Conservation (phyloP, 2,113 vertebrate species). For the Seriola rivoliana region DNA sequence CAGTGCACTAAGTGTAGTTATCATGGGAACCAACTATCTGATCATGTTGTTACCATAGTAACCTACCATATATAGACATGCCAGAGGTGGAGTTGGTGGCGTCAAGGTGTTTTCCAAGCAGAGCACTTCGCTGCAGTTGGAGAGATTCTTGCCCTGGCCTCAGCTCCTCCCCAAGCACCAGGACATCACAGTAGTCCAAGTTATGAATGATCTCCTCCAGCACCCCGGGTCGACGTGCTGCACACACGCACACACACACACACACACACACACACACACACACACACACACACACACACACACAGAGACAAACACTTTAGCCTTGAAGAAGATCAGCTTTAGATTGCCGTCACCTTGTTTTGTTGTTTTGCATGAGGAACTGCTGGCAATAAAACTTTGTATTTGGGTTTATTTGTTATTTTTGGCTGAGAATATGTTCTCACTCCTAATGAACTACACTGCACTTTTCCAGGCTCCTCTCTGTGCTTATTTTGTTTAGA, state of each 20-base stretch:
- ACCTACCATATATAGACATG: constrained; percentile 95
- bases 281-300: too few species aligned
- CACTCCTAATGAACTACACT: constrained; percentile 24
- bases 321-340: neutral
- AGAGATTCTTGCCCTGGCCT: constrained; percentile 89
- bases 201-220: constrained; percentile 94
- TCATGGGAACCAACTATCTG: too few species aligned
- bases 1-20: too few species aligned
- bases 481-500: neutral
- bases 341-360: neutral
- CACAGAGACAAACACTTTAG: too few species aligned
- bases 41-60: neutral
- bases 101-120: constrained; percentile 92
- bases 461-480: constrained; percentile 6
- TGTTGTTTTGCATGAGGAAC: neutral
- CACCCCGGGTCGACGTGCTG: constrained; percentile 83
- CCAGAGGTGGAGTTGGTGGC: constrained; percentile 96
- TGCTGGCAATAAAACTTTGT: neutral
- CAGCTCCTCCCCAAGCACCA: constrained; percentile 92
- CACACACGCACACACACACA: constrained; percentile 24
- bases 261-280: too few species aligned
- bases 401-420: constrained; percentile 23
- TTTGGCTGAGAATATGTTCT: neutral
- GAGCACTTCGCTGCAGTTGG: constrained; percentile 85
- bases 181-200: constrained; percentile 96